Base-by-base conservation (phyloP, 2,888 invertebrate species). In the Colostygia pectinataria region DNA sequence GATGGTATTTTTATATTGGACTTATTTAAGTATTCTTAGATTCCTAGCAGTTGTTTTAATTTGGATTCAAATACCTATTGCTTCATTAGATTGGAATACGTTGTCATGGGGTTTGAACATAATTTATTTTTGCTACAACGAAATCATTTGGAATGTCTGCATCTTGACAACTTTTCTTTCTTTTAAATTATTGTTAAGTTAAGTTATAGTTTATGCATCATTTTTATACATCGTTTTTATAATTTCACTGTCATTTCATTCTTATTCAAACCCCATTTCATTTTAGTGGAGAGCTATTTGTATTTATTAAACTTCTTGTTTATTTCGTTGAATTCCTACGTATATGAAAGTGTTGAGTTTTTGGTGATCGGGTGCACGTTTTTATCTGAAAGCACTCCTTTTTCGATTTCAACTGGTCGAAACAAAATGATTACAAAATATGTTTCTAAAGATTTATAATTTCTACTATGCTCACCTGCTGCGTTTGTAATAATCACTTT, bases 221-320 rank as follows among this genome's bases (percentile, higher is more conserved):
- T 80, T 50, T 71, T 64, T 10, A n/a, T 68, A 55, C 73, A 71
- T 73, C 71, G 70, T 77, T 66, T 56, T 63, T 66, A 57, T 73
- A 68, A 71, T 68, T 47, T 71, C 53, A 67, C 63, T 70, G 61
- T 46, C 55, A 57, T 72, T 69, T 78, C 77, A 77, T 76, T 74
- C 68, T 74, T 80, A 82, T 89, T 90, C 90, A 90, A 90, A 90
- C 89, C 90, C 90, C 90, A 90, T 90, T 86, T 88, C 90, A 89
- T 85, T 33, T 72, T 61, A 75, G 77, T 69, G 82, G 82, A 89
- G 85, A 79, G 88, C 88, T 90, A 88, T 86, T 81, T 74, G 48
- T 57, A 47, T 45, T 2, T 67, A 63, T 65, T 55, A 57, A 63
- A 64, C 42, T 63, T 65, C 56, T 66, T 59, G 56, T 56, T 58